These are phyloP conservation scores for Tragelaphus strepsiceros DNA, from an alignment of 2,113 vertebrate genomes.

Conservation along the genomic window DNA sequence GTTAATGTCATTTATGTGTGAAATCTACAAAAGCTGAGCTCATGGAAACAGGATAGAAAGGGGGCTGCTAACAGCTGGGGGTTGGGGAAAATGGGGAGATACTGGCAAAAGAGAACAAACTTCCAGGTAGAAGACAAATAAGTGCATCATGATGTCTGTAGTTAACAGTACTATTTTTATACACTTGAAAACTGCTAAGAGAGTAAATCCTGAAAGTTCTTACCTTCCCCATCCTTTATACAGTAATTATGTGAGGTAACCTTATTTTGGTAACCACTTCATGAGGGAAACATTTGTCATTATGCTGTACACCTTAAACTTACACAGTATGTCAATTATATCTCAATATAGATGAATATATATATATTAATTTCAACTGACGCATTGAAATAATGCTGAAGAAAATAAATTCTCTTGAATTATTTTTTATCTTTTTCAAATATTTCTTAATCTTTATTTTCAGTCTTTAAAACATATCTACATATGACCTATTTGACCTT, in stretches of 20 bases:
- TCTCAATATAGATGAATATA: background rate
- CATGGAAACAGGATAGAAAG: background rate
- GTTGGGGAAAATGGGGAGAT: background rate
- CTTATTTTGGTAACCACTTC: background rate
- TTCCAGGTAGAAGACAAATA: background rate
- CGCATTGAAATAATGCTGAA: background rate
- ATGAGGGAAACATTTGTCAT: too few relatives aligned
- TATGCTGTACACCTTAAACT: background rate
- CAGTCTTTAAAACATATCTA: background rate
- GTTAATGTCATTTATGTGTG: background rate
- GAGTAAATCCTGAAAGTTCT: background rate
- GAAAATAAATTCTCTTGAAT: background rate
- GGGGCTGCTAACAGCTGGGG: background rate
- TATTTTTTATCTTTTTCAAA: background rate
- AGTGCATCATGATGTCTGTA: background rate
- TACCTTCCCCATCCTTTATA: background rate
- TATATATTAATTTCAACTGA: background rate
- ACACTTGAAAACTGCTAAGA: background rate
- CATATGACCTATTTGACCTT: background rate
- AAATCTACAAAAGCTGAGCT: background rate
- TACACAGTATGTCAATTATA: background rate
- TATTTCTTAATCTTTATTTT: background rate
- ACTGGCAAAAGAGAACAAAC: too few relatives aligned
- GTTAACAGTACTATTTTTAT: too few relatives aligned
- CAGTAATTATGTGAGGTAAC: background rate